Conservation (phyloP, 1,140 invertebrate species). For the Homarus americanus region DNA sequence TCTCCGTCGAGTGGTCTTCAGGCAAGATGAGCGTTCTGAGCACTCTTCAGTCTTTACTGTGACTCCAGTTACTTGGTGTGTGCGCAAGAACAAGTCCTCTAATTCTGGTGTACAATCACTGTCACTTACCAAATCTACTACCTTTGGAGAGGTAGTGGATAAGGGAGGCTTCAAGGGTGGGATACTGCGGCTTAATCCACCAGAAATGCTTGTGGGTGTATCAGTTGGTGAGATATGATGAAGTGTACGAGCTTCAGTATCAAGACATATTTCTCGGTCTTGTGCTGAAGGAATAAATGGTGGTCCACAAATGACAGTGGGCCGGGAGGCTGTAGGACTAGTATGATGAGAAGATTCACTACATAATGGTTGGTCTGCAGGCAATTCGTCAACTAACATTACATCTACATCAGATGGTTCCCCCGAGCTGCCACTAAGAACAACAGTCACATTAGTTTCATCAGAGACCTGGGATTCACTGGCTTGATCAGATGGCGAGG, state of each 20-base stretch:
- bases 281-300: conserved; percentile 28
- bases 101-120: conserved; percentile 62
- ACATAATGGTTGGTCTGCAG: conserved; percentile 30
- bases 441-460: conserved; percentile 63
- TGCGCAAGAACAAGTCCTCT: conserved; percentile 48
- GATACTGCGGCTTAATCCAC: conserved; percentile 4
- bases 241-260: conserved; percentile 3
- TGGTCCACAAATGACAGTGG: conserved; percentile 68
- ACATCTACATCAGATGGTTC: conserved; percentile 58
- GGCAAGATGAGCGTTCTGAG: conserved; percentile 64
- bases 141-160: conserved; percentile 21
- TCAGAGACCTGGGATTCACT: conserved; percentile 72
- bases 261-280: not conserved
- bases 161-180: conserved; percentile 29
- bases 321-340: conserved; percentile 29
- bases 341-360: conserved; percentile 6
- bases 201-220: not conserved
- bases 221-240: not conserved
- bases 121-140: conserved; percentile 60
- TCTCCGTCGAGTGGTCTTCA: conserved; percentile 68
- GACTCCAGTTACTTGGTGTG: conserved; percentile 28
- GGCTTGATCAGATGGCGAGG: conserved; percentile 69
- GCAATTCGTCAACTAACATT: conserved; percentile 54
- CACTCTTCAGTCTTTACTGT: conserved; percentile 39
- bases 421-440: conserved; percentile 55